A percentile compares a stretch with the other conserved stretches of the same genome.
Evolutionary conservation across 2,888 invertebrate genomes (phyloP).

Genomic region (Chironomus riparius): DNA sequence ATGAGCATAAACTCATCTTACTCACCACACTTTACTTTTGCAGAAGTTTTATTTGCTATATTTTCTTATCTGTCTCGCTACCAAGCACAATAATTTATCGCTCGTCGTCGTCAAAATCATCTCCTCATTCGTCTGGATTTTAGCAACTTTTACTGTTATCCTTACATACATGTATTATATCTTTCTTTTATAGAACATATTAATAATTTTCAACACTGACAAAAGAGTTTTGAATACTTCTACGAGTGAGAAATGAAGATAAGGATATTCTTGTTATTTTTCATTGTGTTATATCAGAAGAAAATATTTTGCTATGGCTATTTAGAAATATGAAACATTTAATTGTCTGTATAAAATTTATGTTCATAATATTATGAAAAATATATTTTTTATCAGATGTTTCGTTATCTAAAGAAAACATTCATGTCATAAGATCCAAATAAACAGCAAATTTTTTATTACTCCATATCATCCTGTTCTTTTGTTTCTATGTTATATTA

Average conservation of each 20-base stretch:
- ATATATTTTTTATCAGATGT: too few species aligned
- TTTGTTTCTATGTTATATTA: too few species aligned
- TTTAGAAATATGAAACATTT: too few species aligned
- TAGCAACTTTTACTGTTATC: not conserved
- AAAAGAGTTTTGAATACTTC: not conserved
- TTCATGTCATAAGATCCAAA: too few species aligned
- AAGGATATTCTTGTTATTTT: not conserved
- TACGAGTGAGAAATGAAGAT: not conserved
- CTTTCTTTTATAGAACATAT: not conserved
- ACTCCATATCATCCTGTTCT: too few species aligned
- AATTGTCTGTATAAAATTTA: too few species aligned
- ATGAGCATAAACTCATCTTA: not conserved
- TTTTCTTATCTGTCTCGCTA: not conserved
- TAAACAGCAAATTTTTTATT: too few species aligned
- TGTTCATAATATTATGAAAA: too few species aligned
- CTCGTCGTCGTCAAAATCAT: not conserved
- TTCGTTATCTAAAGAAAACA: too few species aligned
- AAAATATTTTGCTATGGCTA: too few species aligned
- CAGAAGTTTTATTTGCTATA: constrained; percentile 16
- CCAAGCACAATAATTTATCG: constrained; percentile 10
- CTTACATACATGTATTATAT: not conserved
- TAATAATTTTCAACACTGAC: not conserved
- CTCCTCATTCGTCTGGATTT: not conserved
- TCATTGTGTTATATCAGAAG: not conserved
- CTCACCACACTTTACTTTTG: not conserved